Conservation (phyloP, 2,113 vertebrate genomes). For the Monarcha castaneiventris region DNA sequence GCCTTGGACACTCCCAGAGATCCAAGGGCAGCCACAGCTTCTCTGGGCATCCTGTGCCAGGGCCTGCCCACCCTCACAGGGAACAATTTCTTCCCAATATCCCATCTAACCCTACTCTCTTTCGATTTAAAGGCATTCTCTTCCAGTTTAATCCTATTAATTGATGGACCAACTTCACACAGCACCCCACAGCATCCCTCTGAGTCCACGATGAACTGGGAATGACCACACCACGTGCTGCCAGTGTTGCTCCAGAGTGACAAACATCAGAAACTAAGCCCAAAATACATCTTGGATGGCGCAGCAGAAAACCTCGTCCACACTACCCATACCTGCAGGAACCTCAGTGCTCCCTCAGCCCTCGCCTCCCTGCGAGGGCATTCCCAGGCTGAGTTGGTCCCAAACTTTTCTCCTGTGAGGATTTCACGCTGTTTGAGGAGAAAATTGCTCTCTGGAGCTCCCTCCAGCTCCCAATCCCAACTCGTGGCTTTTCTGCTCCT, state of each 20-base stretch:
- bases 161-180: background rate
- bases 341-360: background rate
- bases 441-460: background rate
- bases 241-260: background rate
- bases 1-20: background rate
- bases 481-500: background rate
- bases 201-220: background rate
- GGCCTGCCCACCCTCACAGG: fast-evolving
- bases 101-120: background rate
- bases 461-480: background rate
- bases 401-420: background rate
- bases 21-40: background rate
- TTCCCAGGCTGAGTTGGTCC: background rate
- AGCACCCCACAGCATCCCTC: background rate
- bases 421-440: background rate
- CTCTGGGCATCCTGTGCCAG: background rate
- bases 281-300: background rate
- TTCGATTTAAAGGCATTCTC: background rate
- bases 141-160: background rate
- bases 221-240: fast-evolving
- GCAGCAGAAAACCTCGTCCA: background rate
- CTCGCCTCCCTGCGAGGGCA: fast-evolving
- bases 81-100: background rate
- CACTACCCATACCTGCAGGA: background rate
- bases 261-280: background rate